These are phyloP conservation scores for Himalopsyche tibetana DNA, from an alignment of 2,888 invertebrate genomes.

Conservation along the genomic window DNA sequence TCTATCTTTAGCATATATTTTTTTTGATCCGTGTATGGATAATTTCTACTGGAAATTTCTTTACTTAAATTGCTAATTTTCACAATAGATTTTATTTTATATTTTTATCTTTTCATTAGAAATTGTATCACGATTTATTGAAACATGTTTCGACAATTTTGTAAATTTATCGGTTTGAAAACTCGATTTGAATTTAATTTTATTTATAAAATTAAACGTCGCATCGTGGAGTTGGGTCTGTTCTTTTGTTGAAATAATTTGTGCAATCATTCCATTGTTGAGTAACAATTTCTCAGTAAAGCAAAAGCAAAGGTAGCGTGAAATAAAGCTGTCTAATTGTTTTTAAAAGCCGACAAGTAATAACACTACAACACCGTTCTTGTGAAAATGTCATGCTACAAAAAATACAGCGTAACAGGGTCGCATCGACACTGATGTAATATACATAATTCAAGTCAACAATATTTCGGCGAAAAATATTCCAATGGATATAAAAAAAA, in stretches of 20 bases:
- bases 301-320: slow-evolving; percentile 24
- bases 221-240: neutral
- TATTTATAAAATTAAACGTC: neutral
- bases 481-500: too few species aligned
- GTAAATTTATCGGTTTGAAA: too few species aligned
- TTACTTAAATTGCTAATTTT: too few species aligned
- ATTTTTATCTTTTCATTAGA: too few species aligned
- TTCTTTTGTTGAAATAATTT: neutral
- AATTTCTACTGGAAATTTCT: too few species aligned
- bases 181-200: neutral
- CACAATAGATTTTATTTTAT: too few species aligned
- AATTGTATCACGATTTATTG: too few species aligned
- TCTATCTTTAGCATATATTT: too few species aligned
- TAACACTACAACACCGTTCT: neutral
- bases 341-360: slow-evolving; percentile 24
- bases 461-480: too few species aligned
- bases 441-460: too few species aligned
- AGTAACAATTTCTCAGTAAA: neutral
- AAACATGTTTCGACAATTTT: too few species aligned
- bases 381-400: slow-evolving; percentile 42
- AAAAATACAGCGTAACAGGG: neutral
- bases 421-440: neutral
- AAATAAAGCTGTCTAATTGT: slow-evolving; percentile 22
- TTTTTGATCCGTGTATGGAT: too few species aligned
- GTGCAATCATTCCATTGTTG: slow-evolving; percentile 18